Evolutionary conservation across 1,140 invertebrate species (phyloP).

Genomic region (Apis dorsata): DNA sequence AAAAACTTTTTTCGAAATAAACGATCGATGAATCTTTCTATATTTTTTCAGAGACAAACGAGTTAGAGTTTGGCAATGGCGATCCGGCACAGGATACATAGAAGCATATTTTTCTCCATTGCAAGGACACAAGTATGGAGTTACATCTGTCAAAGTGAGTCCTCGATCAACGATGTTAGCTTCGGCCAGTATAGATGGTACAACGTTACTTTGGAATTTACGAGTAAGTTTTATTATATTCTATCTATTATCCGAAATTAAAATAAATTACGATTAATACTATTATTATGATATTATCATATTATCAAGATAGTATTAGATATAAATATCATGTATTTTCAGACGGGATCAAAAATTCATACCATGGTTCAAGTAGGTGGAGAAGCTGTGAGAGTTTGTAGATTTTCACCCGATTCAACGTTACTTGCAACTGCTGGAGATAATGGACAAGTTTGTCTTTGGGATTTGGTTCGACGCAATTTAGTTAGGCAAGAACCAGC

Average conservation of each 20-base stretch:
- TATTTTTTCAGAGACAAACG: constrained; percentile 82
- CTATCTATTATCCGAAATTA: too few species aligned
- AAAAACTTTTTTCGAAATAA: not conserved
- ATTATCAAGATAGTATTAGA: too few species aligned
- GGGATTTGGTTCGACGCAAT: constrained; percentile 84
- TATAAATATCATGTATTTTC: not conserved
- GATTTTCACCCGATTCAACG: constrained; percentile 85
- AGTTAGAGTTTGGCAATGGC: constrained; percentile 84
- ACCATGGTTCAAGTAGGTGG: constrained; percentile 85
- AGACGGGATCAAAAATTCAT: constrained; percentile 83
- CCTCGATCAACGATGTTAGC: constrained; percentile 86
- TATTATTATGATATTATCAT: too few species aligned
- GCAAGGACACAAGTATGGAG: constrained; percentile 84
- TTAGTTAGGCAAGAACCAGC: constrained; percentile 81
- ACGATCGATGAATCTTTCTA: not conserved
- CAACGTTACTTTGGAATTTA: constrained; percentile 86
- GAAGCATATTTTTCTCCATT: constrained; percentile 82
- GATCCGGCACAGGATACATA: constrained; percentile 80
- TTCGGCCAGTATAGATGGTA: constrained; percentile 87
- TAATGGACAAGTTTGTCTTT: constrained; percentile 87
- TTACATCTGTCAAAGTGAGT: constrained; percentile 85
- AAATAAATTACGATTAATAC: too few species aligned
- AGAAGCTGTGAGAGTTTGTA: constrained; percentile 83
- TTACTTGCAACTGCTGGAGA: constrained; percentile 86
- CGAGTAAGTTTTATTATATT: constrained; percentile 54